Evolutionary conservation across 2,888 invertebrate species (phyloP).

Genomic region (Unio pictorum): DNA sequence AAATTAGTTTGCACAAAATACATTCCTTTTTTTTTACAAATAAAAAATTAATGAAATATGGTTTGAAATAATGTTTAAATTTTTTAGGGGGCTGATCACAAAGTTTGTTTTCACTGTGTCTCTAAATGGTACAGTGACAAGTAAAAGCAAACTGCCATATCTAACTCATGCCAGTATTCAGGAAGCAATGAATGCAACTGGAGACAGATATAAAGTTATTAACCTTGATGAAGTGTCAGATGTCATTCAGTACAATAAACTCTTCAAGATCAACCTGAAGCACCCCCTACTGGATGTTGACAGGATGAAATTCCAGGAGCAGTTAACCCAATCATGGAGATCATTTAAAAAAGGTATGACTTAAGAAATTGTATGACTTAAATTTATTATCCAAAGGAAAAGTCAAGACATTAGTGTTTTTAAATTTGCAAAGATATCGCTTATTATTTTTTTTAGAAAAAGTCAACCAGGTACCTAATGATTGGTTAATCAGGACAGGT

Average conservation of each 20-base stretch:
- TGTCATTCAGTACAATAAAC: slow-evolving; percentile 14
- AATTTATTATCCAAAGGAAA: too few relatives aligned
- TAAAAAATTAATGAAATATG: too few relatives aligned
- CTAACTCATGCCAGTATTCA: slow-evolving; percentile 1
- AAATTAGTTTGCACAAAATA: too few relatives aligned
- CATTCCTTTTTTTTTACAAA: too few relatives aligned
- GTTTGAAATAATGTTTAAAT: background rate
- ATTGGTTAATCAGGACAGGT: too few relatives aligned
- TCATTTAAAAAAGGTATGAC: slow-evolving; percentile 18
- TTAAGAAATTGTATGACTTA: too few relatives aligned
- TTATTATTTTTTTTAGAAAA: too few relatives aligned
- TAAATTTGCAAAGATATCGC: too few relatives aligned
- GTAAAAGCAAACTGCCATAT: slow-evolving; percentile 10
- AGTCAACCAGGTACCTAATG: too few relatives aligned
- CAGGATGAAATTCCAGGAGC: slow-evolving; percentile 18
- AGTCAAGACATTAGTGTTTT: too few relatives aligned
- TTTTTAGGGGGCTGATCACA: slow-evolving; percentile 16
- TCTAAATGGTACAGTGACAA: slow-evolving; percentile 5
- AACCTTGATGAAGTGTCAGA: slow-evolving; percentile 3
- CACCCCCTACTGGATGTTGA: slow-evolving; percentile 30
- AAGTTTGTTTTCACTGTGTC: slow-evolving; percentile 22
- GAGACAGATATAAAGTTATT: background rate
- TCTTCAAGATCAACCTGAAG: slow-evolving; percentile 24
- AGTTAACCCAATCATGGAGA: slow-evolving; percentile 32
- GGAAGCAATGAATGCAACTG: background rate